phyloP scores from a whole-genome alignment of 2,797 vertebrate species.

The Mus caroli region DNA sequence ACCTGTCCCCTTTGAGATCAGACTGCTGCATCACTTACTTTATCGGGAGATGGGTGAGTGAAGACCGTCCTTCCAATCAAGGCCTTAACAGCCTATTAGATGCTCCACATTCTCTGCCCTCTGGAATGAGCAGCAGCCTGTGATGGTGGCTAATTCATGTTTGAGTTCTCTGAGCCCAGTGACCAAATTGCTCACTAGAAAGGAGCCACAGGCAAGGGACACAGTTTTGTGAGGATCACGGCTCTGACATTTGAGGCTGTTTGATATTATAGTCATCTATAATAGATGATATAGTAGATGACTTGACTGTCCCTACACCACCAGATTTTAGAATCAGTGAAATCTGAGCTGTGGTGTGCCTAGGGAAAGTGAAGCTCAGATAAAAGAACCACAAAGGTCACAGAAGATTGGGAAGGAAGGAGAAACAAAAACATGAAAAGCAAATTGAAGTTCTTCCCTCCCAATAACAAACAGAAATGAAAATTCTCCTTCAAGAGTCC shows the following conservation, averaged over 20 bases:
- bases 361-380: neutral
- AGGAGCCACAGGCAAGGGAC: neutral
- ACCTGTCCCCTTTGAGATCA: neutral
- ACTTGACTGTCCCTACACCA: neutral
- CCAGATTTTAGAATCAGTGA: neutral
- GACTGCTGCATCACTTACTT: neutral
- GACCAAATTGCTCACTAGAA: neutral
- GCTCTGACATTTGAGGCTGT: neutral
- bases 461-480: neutral
- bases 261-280: neutral
- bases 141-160: neutral
- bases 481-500: neutral
- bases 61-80: neutral
- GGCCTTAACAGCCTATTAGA: neutral
- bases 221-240: neutral
- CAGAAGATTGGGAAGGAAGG: neutral
- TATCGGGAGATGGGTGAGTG: neutral
- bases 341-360: constrained; percentile 32
- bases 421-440: neutral
- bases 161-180: neutral
- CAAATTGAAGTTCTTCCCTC: neutral
- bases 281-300: neutral
- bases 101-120: neutral
- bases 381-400: neutral
- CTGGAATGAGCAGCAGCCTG: neutral